Percentiles rank a stretch among this genome's conserved stretches.
Conservation (phyloP, 2,113 vertebrate species). For the Dicerorhinus sumatrensis region DNA sequence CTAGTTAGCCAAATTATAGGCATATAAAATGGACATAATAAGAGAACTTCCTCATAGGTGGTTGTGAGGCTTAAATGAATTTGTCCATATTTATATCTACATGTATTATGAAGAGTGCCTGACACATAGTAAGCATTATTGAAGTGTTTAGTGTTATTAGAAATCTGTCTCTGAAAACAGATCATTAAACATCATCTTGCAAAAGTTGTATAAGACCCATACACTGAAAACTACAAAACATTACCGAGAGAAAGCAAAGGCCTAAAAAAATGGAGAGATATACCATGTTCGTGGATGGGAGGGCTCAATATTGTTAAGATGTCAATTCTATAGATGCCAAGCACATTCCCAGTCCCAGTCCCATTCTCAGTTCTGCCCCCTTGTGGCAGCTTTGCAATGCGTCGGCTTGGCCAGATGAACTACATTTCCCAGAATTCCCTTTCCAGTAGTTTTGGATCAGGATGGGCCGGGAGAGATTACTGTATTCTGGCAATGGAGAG, state of each 20-base stretch:
- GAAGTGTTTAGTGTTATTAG: background rate
- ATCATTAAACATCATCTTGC: background rate
- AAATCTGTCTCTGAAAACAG: background rate
- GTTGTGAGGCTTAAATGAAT: background rate
- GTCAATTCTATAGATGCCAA: background rate
- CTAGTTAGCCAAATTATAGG: background rate
- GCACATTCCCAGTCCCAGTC: background rate
- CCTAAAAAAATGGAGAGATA: background rate
- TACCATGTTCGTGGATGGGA: background rate
- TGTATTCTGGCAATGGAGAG: background rate
- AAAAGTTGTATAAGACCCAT: background rate
- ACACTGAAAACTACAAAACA: background rate
- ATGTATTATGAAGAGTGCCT: background rate
- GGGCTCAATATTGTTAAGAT: background rate
- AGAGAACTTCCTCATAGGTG: background rate
- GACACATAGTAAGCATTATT: background rate
- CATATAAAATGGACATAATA: background rate
- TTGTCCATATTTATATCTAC: background rate
- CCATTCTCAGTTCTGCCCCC: background rate
- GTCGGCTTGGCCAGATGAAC: background rate
- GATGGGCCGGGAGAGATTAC: too few species aligned
- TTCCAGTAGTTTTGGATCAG: background rate
- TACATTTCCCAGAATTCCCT: background rate
- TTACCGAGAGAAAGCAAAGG: background rate
- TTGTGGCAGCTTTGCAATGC: background rate